Evolutionary conservation across 2,113 vertebrate species (phyloP), one percentile per base, ranked within the genome.

Genomic region (Tetraodon nigroviridis): DNA sequence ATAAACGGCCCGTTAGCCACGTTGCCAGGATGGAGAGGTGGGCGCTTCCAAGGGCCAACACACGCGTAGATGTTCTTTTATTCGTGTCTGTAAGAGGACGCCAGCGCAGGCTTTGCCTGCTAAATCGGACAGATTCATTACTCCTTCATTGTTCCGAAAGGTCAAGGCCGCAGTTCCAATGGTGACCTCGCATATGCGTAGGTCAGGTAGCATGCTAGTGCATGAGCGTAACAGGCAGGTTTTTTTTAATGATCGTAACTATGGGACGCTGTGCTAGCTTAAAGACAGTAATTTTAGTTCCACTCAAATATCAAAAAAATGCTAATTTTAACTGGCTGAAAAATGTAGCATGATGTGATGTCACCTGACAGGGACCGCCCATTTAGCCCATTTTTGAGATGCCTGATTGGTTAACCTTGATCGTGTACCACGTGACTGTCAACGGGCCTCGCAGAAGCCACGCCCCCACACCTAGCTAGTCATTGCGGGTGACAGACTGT

Each of bases 301-400:
- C 2, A 11, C 19, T 50, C 15, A 22, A 24, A 52, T 5, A 27
- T 52, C 52, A 82, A 62, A 74, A 78, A 74, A 45, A 19, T 56
- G 64, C 1, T n/a, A 7, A 2, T 5, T 56, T 13, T 59, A 8
- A 90, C 86, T 88, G 87, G 88, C 52, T 71, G 24, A 40, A 69
- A 62, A 84, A 75, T 75, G 70, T 89, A 76, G 87, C 82, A 83
- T 89, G 87, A 90, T 82, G 48, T 90, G 87, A 90, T 67, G n/a
- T 86, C 82, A 89, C 15, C 3, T 0, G 0, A 1, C 0, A 69
- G 45, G 59, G 15, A 46, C 82, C 88, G 21, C 89, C 90, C 84
- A 86, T 85, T 88, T 88, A 85, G 82, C 87, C 86, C 86, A 82
- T 76, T 89, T 89, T 80, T 77, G 76, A 56, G 82, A 83, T 74